Percentiles rank a stretch among this genome's conserved stretches.
Conservation (phyloP, 2,797 vertebrate species). For the Phrynocephalus guinanensis region DNA sequence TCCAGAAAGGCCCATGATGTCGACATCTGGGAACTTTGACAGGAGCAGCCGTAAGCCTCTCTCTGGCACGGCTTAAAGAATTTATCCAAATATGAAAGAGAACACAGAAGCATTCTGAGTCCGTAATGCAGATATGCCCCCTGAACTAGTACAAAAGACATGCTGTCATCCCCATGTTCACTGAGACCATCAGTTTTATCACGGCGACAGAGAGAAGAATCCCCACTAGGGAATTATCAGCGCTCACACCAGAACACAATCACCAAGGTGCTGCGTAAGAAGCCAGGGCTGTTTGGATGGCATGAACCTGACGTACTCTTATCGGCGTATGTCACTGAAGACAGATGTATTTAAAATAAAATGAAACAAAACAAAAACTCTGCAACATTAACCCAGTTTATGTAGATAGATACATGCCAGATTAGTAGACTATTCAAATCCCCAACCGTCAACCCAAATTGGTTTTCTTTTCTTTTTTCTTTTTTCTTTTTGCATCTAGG, state of each 20-base stretch:
- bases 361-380: too few species aligned
- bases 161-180: too few species aligned
- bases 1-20: background rate
- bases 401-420: too few species aligned
- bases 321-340: too few species aligned
- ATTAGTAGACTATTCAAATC: too few species aligned
- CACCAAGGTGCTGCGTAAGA: background rate
- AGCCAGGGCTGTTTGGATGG: background rate
- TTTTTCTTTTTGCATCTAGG: constrained; percentile 29
- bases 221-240: background rate
- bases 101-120: constrained; percentile 19
- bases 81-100: constrained; percentile 1
- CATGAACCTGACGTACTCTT: too few species aligned
- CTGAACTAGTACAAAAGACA: background rate
- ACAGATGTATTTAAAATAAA: too few species aligned
- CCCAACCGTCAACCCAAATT: too few species aligned
- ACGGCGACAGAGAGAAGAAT: too few species aligned
- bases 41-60: background rate
- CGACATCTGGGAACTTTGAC: background rate
- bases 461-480: too few species aligned
- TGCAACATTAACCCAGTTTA: too few species aligned
- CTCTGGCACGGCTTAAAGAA: constrained; percentile 6
- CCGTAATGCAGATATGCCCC: background rate
- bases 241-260: background rate
- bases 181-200: background rate